Evolutionary conservation across 2,113 vertebrate genomes (phyloP).

Genomic region (Pseudopodoces humilis): DNA sequence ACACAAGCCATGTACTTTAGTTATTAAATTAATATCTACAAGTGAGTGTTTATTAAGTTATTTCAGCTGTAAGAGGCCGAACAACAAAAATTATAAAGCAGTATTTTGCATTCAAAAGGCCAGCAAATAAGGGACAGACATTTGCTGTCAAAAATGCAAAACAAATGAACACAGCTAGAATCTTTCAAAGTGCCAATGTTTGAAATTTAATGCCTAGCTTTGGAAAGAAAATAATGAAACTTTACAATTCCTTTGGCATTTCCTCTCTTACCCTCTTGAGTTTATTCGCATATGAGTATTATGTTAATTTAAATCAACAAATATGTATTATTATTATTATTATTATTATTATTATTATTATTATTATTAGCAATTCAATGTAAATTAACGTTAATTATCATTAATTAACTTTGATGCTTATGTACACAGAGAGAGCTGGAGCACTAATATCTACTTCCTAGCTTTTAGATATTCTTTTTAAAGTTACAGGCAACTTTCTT

Average conservation of each 20-base stretch:
- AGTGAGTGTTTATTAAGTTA: neutral
- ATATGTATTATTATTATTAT: neutral
- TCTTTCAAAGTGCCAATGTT: neutral
- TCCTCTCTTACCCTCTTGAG: neutral
- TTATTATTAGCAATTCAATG: neutral
- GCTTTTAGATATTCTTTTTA: neutral
- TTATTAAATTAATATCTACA: neutral
- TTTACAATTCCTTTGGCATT: neutral
- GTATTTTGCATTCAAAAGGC: neutral
- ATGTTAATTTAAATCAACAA: neutral
- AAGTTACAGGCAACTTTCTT: neutral
- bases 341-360: neutral
- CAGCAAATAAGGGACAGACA: neutral
- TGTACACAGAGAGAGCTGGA: neutral
- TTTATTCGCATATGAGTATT: neutral
- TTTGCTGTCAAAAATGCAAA: neutral
- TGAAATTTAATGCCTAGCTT: neutral
- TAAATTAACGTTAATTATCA: neutral
- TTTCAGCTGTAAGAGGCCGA: neutral
- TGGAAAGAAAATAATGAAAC: slow-evolving; percentile 7
- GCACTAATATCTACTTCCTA: neutral
- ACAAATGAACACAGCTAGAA: neutral
- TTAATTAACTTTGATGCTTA: neutral
- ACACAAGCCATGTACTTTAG: neutral
- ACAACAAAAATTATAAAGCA: neutral